Percentiles rank a stretch among this genome's conserved stretches.
Conservation (phyloP, 2,888 invertebrate genomes). For the Pheosia gnoma region DNA sequence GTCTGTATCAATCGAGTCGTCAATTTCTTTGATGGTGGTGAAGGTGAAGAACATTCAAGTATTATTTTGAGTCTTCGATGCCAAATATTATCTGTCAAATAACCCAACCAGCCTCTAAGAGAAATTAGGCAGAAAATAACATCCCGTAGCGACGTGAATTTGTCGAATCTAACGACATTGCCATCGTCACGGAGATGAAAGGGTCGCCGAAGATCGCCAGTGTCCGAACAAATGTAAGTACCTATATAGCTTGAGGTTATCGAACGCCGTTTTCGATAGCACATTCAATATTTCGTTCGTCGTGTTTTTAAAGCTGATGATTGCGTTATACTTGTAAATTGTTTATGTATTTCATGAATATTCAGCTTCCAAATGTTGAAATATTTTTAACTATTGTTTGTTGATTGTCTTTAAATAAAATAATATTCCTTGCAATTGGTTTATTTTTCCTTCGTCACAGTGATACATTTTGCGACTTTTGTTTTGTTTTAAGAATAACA, state of each 20-base stretch:
- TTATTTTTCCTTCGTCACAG: too few relatives aligned
- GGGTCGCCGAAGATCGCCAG: conserved; percentile 58
- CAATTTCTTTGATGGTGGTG: too few relatives aligned
- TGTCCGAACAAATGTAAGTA: conserved; percentile 39
- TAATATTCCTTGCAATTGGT: too few relatives aligned
- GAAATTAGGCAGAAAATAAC: conserved; percentile 32
- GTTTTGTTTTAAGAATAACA: too few relatives aligned
- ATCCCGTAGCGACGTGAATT: conserved; percentile 17
- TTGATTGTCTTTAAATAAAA: too few relatives aligned
- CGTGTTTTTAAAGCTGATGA: background rate
- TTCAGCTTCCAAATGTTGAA: background rate
- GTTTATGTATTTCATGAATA: background rate
- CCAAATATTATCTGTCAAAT: background rate
- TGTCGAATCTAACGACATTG: conserved; percentile 51
- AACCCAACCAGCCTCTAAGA: conserved; percentile 26
- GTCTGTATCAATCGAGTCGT: too few relatives aligned
- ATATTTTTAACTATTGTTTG: too few relatives aligned
- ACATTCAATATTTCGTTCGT: conserved; percentile 9
- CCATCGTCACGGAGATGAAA: conserved; percentile 58
- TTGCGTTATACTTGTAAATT: background rate
- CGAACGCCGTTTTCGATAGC: conserved; percentile 54
- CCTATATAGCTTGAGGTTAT: conserved; percentile 50
- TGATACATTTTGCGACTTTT: too few relatives aligned
- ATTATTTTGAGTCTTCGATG: too few relatives aligned
- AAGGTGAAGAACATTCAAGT: too few relatives aligned